Evolutionary conservation across 2,113 vertebrate genomes (phyloP).

Genomic region (Amazona vittata): DNA sequence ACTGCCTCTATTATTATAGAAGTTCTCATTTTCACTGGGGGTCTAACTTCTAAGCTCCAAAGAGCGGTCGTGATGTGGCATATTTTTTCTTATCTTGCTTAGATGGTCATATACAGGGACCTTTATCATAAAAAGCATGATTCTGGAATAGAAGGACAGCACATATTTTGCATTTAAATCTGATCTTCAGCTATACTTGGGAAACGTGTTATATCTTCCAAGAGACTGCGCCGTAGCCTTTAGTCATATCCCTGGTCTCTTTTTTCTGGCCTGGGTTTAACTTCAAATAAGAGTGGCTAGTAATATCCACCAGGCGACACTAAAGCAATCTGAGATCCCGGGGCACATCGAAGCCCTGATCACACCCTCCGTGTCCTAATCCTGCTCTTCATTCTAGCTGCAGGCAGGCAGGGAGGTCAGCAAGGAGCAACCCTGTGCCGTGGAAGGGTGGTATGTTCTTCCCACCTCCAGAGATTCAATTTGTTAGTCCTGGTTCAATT

Average conservation of each 20-base stretch:
- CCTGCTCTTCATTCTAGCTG: not conserved
- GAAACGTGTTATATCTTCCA: not conserved
- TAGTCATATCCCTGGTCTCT: not conserved
- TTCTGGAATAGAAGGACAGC: not conserved
- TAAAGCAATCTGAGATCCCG: conserved; percentile 37
- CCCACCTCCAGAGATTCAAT: not conserved
- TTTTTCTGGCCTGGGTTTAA: not conserved
- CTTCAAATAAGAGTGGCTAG: not conserved
- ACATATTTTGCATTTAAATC: not conserved
- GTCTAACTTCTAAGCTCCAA: not conserved
- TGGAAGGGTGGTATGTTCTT: rapidly evolving
- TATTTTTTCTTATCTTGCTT: not conserved
- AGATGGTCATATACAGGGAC: not conserved
- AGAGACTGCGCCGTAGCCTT: not conserved
- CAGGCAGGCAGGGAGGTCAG: not conserved
- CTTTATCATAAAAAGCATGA: not conserved
- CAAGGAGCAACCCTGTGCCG: not conserved
- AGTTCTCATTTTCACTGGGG: not conserved
- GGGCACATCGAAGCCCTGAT: not conserved
- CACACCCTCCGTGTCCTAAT: not conserved
- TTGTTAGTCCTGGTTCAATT: not conserved
- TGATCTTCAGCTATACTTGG: not conserved
- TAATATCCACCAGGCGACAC: conserved; percentile 55
- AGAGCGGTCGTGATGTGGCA: rapidly evolving
- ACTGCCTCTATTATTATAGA: not conserved